Evolutionary conservation across 2,888 invertebrate genomes (phyloP).

Genomic region (Tipula lateralis): DNA sequence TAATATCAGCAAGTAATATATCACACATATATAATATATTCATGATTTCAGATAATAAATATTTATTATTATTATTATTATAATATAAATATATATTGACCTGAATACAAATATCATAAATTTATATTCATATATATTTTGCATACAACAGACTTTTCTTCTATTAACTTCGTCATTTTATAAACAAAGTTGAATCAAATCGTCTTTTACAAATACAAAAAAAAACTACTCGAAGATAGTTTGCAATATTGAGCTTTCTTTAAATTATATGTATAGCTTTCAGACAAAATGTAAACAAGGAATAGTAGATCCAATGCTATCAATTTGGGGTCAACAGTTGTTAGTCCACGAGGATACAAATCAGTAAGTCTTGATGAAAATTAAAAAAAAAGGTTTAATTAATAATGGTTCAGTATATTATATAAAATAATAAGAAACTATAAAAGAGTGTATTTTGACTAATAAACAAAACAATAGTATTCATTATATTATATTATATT

Average conservation of each 20-base stretch:
- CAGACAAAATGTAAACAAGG: slow-evolving; percentile 88
- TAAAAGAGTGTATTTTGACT: neutral
- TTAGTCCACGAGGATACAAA: slow-evolving; percentile 96
- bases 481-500: neutral
- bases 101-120: neutral
- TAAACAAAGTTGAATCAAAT: neutral
- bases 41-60: neutral
- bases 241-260: slow-evolving; percentile 5
- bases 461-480: neutral
- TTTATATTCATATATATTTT: neutral
- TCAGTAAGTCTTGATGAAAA: slow-evolving; percentile 69
- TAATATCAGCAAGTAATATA: neutral
- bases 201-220: neutral
- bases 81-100: neutral
- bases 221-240: neutral
- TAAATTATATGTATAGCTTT: slow-evolving; percentile 54
- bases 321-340: slow-evolving; percentile 97
- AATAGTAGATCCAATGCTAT: slow-evolving; percentile 97
- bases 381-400: slow-evolving; percentile 20
- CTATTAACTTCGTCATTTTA: neutral
- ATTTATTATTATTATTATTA: neutral
- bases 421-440: neutral
- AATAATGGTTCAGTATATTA: neutral
- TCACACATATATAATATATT: neutral
- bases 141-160: neutral